Evolutionary conservation across 2,888 invertebrate genomes (phyloP), one percentile per base, ranked within the genome.

Genomic region (Cheilosia vulpina): DNA sequence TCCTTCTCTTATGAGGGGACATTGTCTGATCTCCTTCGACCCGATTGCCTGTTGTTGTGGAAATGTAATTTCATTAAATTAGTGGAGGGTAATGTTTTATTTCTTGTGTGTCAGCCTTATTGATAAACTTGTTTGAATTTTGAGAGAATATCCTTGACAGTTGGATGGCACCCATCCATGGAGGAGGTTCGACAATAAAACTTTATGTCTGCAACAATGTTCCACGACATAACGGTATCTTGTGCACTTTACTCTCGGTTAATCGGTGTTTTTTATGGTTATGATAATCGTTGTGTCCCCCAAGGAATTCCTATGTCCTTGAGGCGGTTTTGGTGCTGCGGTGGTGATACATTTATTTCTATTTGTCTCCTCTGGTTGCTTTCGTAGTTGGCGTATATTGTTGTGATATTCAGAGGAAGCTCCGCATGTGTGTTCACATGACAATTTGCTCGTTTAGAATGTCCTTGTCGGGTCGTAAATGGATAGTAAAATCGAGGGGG

Each of bases 121-220:
- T 63, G 13, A 9, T 11, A 66, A 11, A 15, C 34, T 53, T 11
- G 53, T 27, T 53, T 17, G 66, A 62, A 73, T 76, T 69, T 15
- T 43, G 3, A 27, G 43, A 15, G 21, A 69, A 69, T 52, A 55
- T 57, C 57, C 62, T 73, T 55, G 21, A 31, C 17, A 13, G 43
- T n/a, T 38, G 21, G 45, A 34, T 11, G 41, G n/a, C n/a, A n/a
- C n/a, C n/a, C n/a, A n/a, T n/a, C 17, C 43, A 43, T 45, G 43
- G 43, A 27, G 53, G 53, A 9, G 55, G 62, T 62, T 27, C 5
- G 52, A 58, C 63, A 81, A 81, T 81, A 76, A 81, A 81, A 81
- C n/a, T 81, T 81, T 81, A 81, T 76, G 75, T 63, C 63, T 57
- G 69, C 69, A 76, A 76, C 75, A 81, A 69, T 81, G 75, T 63